Evolutionary conservation across 2,797 vertebrate genomes (phyloP).

Genomic region (Zalophus californianus): DNA sequence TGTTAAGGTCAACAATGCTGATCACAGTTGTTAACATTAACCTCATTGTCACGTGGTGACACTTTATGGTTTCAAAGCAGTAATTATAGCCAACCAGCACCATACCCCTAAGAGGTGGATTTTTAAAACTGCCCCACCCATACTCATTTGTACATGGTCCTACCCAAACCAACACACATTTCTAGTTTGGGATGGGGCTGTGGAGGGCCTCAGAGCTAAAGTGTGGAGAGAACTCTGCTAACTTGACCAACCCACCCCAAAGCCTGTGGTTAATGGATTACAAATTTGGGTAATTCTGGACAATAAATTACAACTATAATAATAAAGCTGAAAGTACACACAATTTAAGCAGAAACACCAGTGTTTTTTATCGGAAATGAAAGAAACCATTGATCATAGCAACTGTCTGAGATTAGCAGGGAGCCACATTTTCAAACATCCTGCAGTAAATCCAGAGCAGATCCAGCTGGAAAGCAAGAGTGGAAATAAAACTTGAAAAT

Average conservation of each 20-base stretch:
- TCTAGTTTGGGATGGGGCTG: slow-evolving; percentile 1
- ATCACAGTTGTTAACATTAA: slow-evolving; percentile 57
- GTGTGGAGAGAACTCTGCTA: slow-evolving; percentile 60
- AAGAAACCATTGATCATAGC: slow-evolving; percentile 86
- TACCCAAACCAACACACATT: slow-evolving; percentile 40
- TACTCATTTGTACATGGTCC: neutral
- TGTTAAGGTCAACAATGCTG: slow-evolving; percentile 17
- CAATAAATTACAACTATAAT: slow-evolving; percentile 88
- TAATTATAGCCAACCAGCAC: slow-evolving; percentile 5
- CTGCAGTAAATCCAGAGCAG: slow-evolving; percentile 88
- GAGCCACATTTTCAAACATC: slow-evolving; percentile 88
- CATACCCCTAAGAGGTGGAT: neutral
- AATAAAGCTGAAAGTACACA: slow-evolving; percentile 87
- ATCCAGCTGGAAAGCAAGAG: slow-evolving; percentile 87
- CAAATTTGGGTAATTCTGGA: slow-evolving; percentile 84
- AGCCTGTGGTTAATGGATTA: slow-evolving; percentile 81
- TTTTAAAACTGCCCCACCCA: slow-evolving; percentile 5
- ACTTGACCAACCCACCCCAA: slow-evolving; percentile 76
- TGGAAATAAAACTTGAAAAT: slow-evolving; percentile 82
- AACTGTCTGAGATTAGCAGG: slow-evolving; percentile 87
- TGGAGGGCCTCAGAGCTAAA: slow-evolving; percentile 33
- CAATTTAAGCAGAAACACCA: slow-evolving; percentile 87
- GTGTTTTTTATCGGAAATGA: slow-evolving; percentile 85
- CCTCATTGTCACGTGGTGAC: slow-evolving; percentile 31
- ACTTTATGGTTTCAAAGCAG: slow-evolving; percentile 56